Evolutionary conservation across 2,888 invertebrate species (phyloP).

Genomic region (Herminia tarsipennalis): DNA sequence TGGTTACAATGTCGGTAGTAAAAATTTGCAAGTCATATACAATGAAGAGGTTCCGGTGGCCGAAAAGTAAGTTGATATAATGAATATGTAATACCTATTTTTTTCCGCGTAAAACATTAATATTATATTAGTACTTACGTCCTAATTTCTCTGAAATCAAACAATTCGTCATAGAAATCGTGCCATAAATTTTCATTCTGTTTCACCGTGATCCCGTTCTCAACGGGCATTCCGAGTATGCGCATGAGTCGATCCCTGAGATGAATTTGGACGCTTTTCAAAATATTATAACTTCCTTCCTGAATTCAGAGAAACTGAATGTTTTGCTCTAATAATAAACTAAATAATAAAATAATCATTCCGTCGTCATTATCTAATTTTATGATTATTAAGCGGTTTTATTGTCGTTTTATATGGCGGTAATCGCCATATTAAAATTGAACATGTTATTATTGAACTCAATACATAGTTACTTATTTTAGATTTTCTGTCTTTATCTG

Average conservation of each 20-base stretch:
- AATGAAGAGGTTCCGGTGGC: conserved; percentile 24
- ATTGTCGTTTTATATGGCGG: no score
- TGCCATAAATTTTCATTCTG: conserved; percentile 32
- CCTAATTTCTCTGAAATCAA: not conserved
- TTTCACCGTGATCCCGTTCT: conserved; percentile 30
- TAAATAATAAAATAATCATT: not conserved
- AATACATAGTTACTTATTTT: no score
- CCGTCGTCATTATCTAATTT: not conserved
- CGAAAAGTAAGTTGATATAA: conserved; percentile 32
- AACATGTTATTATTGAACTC: no score
- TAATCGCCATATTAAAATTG: no score
- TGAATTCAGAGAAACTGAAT: conserved; percentile 25
- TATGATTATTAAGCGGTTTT: not conserved
- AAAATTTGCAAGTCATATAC: conserved; percentile 29
- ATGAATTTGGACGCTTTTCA: conserved; percentile 42
- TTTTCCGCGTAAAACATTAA: not conserved
- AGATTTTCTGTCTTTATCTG: no score
- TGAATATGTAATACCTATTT: not conserved
- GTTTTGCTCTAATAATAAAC: no score
- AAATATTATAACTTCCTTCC: conserved; percentile 38
- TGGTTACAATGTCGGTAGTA: conserved; percentile 19
- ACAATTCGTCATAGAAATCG: conserved; percentile 15
- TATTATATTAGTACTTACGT: conserved; percentile 29
- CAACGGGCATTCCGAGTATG: conserved; percentile 33
- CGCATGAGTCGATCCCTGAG: conserved; percentile 26